These are phyloP conservation scores for Nasonia vitripennis DNA, from an alignment of 1,140 invertebrate species.

Conservation along the genomic window DNA sequence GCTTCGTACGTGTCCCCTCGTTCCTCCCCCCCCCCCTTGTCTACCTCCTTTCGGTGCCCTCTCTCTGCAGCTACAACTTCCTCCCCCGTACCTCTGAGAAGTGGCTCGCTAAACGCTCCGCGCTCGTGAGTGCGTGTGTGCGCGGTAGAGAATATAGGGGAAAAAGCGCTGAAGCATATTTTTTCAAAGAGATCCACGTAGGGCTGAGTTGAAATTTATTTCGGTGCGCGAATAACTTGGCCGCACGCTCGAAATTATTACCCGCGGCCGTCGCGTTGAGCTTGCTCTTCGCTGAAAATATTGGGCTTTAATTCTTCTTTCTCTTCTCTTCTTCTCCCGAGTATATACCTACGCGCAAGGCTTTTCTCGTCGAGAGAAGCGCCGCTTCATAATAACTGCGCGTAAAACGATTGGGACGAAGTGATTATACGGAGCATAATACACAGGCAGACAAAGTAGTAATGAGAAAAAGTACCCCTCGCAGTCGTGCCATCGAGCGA, in stretches of 20 bases:
- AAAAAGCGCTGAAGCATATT: slow-evolving; percentile 1
- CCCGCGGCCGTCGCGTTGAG: background rate
- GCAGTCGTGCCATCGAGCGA: background rate
- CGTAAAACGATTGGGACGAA: background rate
- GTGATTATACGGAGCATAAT: background rate
- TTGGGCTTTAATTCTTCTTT: background rate
- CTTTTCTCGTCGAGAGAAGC: background rate
- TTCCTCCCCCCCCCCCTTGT: background rate
- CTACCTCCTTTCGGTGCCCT: background rate
- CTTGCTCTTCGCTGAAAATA: background rate
- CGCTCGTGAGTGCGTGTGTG: no score
- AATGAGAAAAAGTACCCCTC: background rate
- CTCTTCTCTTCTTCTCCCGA: no score
- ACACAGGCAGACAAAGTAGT: background rate
- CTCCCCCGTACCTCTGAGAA: background rate
- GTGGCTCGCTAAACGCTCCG: background rate
- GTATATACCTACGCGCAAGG: no score
- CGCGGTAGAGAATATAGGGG: background rate
- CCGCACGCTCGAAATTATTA: background rate
- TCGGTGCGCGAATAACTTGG: background rate
- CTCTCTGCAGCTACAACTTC: background rate
- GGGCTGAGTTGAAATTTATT: background rate
- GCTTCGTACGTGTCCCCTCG: slow-evolving; percentile 38
- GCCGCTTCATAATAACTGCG: background rate
- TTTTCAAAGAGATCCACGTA: background rate